Conservation (phyloP, 2,888 invertebrate species). For the Eristalis arbustorum region DNA sequence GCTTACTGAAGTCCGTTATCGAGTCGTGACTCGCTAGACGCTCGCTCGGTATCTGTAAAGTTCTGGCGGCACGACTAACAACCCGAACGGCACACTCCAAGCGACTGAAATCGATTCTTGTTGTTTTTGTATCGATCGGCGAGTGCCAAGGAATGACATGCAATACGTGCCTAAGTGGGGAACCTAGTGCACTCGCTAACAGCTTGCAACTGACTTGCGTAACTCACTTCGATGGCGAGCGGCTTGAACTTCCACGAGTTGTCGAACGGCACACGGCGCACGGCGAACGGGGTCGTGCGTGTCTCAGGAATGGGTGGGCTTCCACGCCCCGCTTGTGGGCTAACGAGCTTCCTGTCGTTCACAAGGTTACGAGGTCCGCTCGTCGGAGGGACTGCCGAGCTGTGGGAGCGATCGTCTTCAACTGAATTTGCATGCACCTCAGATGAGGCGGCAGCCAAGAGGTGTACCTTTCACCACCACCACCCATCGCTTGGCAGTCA, state of each 20-base stretch:
- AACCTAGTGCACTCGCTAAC: conserved; percentile 41
- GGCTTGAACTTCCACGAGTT: neutral
- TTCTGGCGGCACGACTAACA: conserved; percentile 51
- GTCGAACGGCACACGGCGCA: neutral
- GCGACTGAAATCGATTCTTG: conserved; percentile 42
- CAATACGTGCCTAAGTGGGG: conserved; percentile 47
- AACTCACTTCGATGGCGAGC: neutral
- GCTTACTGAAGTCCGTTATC: conserved; percentile 24
- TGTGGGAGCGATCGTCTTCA: conserved; percentile 21
- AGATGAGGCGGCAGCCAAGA: neutral
- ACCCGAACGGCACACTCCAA: conserved; percentile 46
- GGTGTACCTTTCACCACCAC: conserved; percentile 13
- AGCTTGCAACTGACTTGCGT: conserved; percentile 47
- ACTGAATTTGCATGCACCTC: conserved; percentile 28
- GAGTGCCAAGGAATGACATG: conserved; percentile 51
- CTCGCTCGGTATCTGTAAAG: conserved; percentile 25
- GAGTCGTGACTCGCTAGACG: conserved; percentile 11
- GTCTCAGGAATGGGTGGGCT: neutral
- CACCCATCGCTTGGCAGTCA: neutral
- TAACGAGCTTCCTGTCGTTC: neutral
- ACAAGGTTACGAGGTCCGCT: neutral
- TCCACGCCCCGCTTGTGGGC: neutral
- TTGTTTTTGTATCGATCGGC: conserved; percentile 44
- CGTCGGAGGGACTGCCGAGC: conserved; percentile 1
- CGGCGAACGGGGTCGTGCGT: neutral